Evolutionary conservation across 2,113 vertebrate species (phyloP).

Genomic region (Panthera uncia): DNA sequence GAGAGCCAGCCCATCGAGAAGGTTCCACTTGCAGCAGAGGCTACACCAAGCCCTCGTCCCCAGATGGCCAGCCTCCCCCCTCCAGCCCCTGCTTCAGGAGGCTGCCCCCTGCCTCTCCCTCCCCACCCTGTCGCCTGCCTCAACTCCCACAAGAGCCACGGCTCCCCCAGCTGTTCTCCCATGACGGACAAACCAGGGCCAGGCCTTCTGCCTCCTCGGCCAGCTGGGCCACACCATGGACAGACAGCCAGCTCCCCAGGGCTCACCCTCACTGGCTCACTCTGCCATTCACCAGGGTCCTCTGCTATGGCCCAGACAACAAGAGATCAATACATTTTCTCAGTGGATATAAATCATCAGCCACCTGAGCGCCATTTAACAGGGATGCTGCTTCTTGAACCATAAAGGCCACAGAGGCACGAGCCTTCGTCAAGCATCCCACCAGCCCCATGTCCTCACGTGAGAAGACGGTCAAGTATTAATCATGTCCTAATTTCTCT

Average conservation of each 20-base stretch:
- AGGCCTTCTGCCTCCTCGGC: neutral
- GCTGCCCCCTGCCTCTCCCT: neutral
- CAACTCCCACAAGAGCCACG: neutral
- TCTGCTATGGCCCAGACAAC: neutral
- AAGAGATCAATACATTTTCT: neutral
- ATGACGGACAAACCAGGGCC: neutral
- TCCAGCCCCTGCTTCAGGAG: neutral
- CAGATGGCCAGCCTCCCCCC: neutral
- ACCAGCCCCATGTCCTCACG: rapidly evolving
- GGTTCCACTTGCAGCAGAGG: neutral
- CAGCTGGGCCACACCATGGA: neutral
- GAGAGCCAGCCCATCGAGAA: neutral
- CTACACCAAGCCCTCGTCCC: neutral
- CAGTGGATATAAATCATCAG: rapidly evolving
- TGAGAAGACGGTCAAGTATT: neutral
- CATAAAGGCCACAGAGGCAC: neutral
- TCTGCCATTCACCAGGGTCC: neutral
- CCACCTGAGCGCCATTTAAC: neutral
- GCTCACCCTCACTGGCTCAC: neutral
- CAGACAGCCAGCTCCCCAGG: neutral
- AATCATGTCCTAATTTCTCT: neutral
- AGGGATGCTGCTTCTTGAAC: neutral
- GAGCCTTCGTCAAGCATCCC: neutral
- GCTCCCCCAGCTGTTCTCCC: constrained; percentile 43
- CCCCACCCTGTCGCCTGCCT: neutral